Conservation (phyloP, 2,113 vertebrate species). For the Hippocampus guttulatus region DNA sequence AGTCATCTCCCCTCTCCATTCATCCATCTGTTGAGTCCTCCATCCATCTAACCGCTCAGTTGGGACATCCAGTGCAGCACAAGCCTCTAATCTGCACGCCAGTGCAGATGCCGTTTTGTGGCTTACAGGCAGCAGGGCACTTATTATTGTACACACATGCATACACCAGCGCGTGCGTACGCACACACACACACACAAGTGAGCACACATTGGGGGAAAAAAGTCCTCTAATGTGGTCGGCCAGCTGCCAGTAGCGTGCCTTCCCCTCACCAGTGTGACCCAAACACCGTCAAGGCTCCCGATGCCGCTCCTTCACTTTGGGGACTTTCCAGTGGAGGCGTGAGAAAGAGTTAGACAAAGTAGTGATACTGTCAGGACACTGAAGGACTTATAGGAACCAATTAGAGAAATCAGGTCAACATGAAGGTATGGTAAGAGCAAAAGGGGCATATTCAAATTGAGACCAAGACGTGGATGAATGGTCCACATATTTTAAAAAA, state of each 20-base stretch:
- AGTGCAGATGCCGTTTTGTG: slow-evolving; percentile 73
- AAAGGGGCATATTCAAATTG: background rate
- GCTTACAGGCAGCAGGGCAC: slow-evolving; percentile 71
- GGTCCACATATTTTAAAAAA: too few relatives aligned
- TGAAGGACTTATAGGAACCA: background rate
- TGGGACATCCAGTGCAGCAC: slow-evolving; percentile 61
- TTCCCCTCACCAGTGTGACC: slow-evolving; percentile 67
- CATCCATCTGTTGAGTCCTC: slow-evolving; percentile 36
- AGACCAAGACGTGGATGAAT: background rate
- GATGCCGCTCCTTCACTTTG: slow-evolving; percentile 49
- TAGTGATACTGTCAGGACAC: background rate
- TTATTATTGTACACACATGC: slow-evolving; percentile 70
- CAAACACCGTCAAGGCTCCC: slow-evolving; percentile 51
- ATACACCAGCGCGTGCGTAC: background rate
- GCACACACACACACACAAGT: slow-evolving; percentile 36
- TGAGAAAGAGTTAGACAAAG: slow-evolving; percentile 17
- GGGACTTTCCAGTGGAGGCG: slow-evolving; percentile 71
- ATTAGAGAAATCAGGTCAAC: slow-evolving; percentile 7
- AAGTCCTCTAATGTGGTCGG: slow-evolving; percentile 75
- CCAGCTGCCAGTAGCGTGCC: slow-evolving; percentile 77
- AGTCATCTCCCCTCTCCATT: slow-evolving; percentile 15
- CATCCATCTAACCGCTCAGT: slow-evolving; percentile 58
- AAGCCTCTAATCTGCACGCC: slow-evolving; percentile 74
- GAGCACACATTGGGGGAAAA: slow-evolving; percentile 40
- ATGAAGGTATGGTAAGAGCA: slow-evolving; percentile 5